A percentile compares a stretch with the other conserved stretches of the same genome.
Evolutionary conservation across 2,888 invertebrate species (phyloP).

Genomic region (Ceraclea dissimilis): DNA sequence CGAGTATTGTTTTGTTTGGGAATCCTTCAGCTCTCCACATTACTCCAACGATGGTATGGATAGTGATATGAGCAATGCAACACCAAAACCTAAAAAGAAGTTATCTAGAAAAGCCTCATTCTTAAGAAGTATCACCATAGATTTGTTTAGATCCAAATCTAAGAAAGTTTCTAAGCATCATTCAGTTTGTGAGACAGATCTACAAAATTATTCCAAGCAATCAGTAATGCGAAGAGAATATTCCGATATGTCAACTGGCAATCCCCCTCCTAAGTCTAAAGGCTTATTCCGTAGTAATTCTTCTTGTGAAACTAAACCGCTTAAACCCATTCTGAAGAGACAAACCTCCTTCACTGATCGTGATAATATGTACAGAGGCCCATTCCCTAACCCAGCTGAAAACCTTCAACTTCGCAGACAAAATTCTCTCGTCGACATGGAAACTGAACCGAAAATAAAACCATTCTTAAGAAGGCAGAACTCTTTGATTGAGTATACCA

Average conservation of each 20-base stretch:
- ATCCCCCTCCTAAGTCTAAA: slow-evolving; percentile 42
- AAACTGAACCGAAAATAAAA: slow-evolving; percentile 50
- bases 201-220: slow-evolving; percentile 41
- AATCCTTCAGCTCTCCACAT: slow-evolving; percentile 23
- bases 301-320: slow-evolving; percentile 43
- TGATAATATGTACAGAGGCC: slow-evolving; percentile 9
- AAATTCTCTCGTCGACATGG: slow-evolving; percentile 48
- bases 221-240: slow-evolving; percentile 42
- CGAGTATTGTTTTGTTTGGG: slow-evolving; percentile 18
- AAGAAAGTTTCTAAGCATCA: slow-evolving; percentile 47
- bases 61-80: slow-evolving; percentile 43
- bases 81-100: slow-evolving; percentile 52
- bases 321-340: slow-evolving; percentile 38
- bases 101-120: slow-evolving; percentile 49
- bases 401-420: slow-evolving; percentile 31
- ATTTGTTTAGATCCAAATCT: slow-evolving; percentile 48
- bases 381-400: slow-evolving; percentile 1
- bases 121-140: slow-evolving; percentile 48
- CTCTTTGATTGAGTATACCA: slow-evolving; percentile 47
- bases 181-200: slow-evolving; percentile 43
- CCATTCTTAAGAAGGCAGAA: slow-evolving; percentile 47
- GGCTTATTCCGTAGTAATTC: slow-evolving; percentile 47
- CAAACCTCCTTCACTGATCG: slow-evolving; percentile 48
- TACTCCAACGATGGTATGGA: slow-evolving; percentile 46
- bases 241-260: slow-evolving; percentile 42